These are phyloP conservation scores for Scolanthus callimorphus DNA, from an alignment of 92 coral and sea anemone genomes.

Conservation along the genomic window DNA sequence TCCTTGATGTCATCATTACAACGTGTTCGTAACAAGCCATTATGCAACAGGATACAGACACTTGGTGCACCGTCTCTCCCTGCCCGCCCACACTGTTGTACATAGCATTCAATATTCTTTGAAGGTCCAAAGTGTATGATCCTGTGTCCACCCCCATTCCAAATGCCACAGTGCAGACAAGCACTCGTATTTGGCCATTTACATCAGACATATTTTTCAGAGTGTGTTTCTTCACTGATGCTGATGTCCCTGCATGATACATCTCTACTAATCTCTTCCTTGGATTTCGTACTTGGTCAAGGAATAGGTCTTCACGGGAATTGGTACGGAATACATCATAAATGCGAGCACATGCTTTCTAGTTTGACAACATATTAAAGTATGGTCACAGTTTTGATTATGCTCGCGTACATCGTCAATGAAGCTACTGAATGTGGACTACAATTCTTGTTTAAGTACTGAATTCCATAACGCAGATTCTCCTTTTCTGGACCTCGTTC, in stretches of 20 bases:
- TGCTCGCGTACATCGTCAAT: slow-evolving; percentile 31
- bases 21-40: slow-evolving; percentile 38
- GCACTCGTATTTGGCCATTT: slow-evolving; percentile 38
- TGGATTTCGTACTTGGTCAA: neutral
- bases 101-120: slow-evolving; percentile 48
- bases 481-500: slow-evolving; percentile 40
- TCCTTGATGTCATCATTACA: slow-evolving; percentile 42
- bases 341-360: slow-evolving; percentile 34
- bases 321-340: slow-evolving; percentile 17
- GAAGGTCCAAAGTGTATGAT: slow-evolving; percentile 53
- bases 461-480: slow-evolving; percentile 23
- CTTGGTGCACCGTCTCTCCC: slow-evolving; percentile 46
- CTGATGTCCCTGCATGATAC: slow-evolving; percentile 64
- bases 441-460: slow-evolving; percentile 43
- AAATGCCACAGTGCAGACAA: slow-evolving; percentile 51
- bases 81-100: slow-evolving; percentile 46
- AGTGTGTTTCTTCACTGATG: slow-evolving; percentile 43
- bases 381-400: slow-evolving; percentile 9
- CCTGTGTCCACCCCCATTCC: slow-evolving; percentile 46
- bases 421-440: slow-evolving; percentile 23
- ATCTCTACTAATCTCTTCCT: slow-evolving; percentile 44
- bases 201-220: slow-evolving; percentile 13
- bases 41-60: slow-evolving; percentile 29
- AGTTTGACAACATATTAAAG: slow-evolving; percentile 41
- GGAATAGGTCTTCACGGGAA: slow-evolving; percentile 18